phyloP scores from a whole-genome alignment of 1,140 invertebrate genomes.

The Saccostrea cuccullata region DNA sequence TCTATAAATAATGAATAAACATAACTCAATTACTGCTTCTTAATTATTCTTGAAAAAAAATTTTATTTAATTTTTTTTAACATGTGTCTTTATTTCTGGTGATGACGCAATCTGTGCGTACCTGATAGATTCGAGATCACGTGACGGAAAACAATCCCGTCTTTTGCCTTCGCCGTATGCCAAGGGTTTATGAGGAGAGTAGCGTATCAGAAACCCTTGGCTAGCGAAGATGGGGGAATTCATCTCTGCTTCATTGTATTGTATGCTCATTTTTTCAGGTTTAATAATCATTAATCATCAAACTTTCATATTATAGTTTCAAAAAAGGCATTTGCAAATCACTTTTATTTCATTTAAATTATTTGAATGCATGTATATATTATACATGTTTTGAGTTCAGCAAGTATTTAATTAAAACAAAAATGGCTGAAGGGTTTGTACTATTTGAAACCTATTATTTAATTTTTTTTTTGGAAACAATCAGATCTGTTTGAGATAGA shows the following conservation, averaged over 20 bases:
- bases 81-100: no score
- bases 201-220: no score
- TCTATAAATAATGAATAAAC: no score
- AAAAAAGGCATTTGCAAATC: not conserved
- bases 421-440: constrained; percentile 7
- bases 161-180: no score
- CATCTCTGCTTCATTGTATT: not conserved
- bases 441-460: not conserved
- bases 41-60: no score
- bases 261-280: not conserved
- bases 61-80: no score
- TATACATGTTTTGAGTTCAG: not conserved
- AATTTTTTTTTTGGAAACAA: not conserved
- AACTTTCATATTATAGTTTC: not conserved
- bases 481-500: not conserved
- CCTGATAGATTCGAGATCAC: no score
- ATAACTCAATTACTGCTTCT: no score
- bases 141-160: no score
- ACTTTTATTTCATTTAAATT: constrained; percentile 13
- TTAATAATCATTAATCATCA: not conserved
- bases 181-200: no score
- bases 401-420: not conserved
- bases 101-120: no score
- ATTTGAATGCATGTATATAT: not conserved
- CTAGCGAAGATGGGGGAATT: no score